A percentile compares a stretch with the other conserved stretches of the same genome.
phyloP scores from a whole-genome alignment of 2,797 vertebrate species.

The Crenichthys baileyi region DNA sequence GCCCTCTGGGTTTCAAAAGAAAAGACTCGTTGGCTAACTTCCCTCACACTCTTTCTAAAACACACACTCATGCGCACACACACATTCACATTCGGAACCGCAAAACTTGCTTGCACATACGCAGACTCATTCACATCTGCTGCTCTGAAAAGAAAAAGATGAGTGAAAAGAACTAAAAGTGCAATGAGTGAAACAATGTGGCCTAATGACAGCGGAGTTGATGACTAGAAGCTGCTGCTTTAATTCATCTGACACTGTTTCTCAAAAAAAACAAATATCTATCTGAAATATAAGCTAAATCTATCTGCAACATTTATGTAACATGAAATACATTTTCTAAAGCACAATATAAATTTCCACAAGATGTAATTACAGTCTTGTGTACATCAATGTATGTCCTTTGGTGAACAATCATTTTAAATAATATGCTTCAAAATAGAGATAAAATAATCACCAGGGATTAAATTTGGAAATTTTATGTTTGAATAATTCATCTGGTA shows the following conservation, averaged over 20 bases:
- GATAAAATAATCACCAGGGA: neutral
- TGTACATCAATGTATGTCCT: too few species aligned
- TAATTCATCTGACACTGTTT: constrained; percentile 27
- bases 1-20: constrained; percentile 67
- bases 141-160: constrained; percentile 61
- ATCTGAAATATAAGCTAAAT: neutral
- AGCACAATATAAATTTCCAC: neutral
- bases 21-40: constrained; percentile 57
- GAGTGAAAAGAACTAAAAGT: constrained; percentile 51
- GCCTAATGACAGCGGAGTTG: constrained; percentile 40
- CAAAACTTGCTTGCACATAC: constrained; percentile 31
- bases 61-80: constrained; percentile 12
- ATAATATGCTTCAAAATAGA: neutral
- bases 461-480: constrained; percentile 21
- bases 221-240: constrained; percentile 32
- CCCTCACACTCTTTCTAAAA: constrained; percentile 25
- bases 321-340: neutral
- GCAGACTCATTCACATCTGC: constrained; percentile 64
- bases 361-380: neutral
- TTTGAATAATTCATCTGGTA: constrained; percentile 30
- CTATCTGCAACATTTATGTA: constrained; percentile 7
- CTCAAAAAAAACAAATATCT: constrained; percentile 10
- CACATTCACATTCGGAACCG: constrained; percentile 23
- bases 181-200: constrained; percentile 55
- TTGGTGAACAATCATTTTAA: neutral